Base-by-base conservation (phyloP, 2,797 vertebrate genomes). In the Microhierax caerulescens region DNA sequence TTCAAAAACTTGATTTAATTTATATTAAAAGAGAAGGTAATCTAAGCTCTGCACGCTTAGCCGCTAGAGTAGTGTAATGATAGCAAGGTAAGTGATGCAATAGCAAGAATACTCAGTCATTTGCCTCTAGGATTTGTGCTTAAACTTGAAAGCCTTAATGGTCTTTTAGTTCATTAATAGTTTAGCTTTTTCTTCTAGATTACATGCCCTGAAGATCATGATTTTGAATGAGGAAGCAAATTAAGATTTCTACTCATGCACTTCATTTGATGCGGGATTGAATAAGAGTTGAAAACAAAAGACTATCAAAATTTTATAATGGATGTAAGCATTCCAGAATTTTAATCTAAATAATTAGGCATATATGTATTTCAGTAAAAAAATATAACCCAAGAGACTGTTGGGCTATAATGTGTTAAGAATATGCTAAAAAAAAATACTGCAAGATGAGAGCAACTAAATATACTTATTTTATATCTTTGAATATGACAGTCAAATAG, bases 271-370 rank as follows among this genome's bases (percentile, higher is more conserved):
- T 88, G 54, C 0, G 0, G 70, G 32, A 41, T 57, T 92, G 68
- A 88, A 41, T 80, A 85, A 94, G 61, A 80, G 53, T 61, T 88
- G 3, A 54, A 88, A 94, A 34, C 16, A 93, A 90, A 79, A 75
- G 10, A 70, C 30, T 80, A 88, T 78, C 74, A 91, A 34, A 81
- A 77, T 53, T 39, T 70, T 88, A 41, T 28, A 91, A 88, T 64
- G 32, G 50, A 93, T 89, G 59, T 69, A 90, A 69, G 36, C 20
- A 68, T 47, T 53, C 68, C 74, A 88, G 34, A 80, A 63, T 64
- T 95, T 64, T 59, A 85, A 72, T 89, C 47, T 30, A 86, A 73
- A 87, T 93, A 4, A 37, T 92, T 95, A 95, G 92, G 85, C 63
- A 39, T 74, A 56, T 93, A 83, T 87, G 32, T 59, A 41, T 89